Percentiles rank a stretch among this genome's conserved stretches.
Evolutionary conservation across 2,888 invertebrate species (phyloP).

Genomic region (Punctoribates punctum): DNA sequence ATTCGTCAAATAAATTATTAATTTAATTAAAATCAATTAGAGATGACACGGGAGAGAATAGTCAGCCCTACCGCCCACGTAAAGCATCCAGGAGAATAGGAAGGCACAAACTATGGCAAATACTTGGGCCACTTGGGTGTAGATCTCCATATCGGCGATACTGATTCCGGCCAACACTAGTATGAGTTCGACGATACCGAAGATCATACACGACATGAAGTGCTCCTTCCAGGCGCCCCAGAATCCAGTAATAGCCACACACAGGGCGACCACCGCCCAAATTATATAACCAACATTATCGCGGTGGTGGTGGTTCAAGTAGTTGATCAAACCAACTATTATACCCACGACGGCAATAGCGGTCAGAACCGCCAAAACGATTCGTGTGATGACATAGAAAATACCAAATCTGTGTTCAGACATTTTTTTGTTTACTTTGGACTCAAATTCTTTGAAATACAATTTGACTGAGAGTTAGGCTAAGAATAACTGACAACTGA

Average conservation of each 20-base stretch:
- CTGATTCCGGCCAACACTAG: slow-evolving; percentile 13
- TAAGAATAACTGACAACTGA: background rate
- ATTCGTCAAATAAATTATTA: no score
- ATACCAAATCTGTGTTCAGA: slow-evolving; percentile 15
- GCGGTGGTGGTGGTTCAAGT: background rate
- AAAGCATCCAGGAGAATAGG: slow-evolving; percentile 12
- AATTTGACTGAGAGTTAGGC: no score
- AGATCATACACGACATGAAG: slow-evolving; percentile 13
- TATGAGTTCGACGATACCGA: background rate
- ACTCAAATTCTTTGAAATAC: background rate
- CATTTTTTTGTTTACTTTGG: background rate
- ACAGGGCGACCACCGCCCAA: background rate
- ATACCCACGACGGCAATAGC: background rate
- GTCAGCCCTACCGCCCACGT: background rate
- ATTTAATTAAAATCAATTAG: background rate
- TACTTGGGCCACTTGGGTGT: background rate
- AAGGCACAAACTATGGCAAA: slow-evolving; percentile 4
- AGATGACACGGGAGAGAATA: background rate
- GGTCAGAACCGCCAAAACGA: slow-evolving; percentile 16
- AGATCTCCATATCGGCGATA: background rate
- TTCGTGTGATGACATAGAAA: slow-evolving; percentile 27
- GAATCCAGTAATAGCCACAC: background rate
- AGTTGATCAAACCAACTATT: background rate
- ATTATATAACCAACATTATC: background rate
- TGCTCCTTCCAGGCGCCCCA: slow-evolving; percentile 31